These are phyloP conservation scores for Nylanderia fulva DNA, from an alignment of 1,140 invertebrate genomes.

Conservation along the genomic window DNA sequence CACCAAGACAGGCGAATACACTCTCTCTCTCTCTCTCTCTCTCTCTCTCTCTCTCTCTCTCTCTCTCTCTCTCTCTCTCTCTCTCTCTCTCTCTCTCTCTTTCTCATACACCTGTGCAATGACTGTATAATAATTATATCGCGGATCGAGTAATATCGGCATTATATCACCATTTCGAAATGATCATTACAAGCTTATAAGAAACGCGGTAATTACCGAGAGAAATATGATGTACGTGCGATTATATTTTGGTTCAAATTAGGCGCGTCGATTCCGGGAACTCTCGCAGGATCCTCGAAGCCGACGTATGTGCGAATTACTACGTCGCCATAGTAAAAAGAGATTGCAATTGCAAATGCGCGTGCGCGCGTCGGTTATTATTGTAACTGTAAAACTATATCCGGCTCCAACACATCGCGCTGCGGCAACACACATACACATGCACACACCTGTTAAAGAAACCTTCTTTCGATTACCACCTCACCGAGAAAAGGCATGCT, in stretches of 20 bases:
- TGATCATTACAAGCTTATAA: constrained; percentile 64
- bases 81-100: not conserved
- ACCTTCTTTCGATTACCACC: constrained; percentile 31
- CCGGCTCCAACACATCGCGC: not conserved
- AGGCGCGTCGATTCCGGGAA: constrained; percentile 9
- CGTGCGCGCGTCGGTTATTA: constrained; percentile 9
- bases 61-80: constrained; percentile 32
- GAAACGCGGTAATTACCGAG: constrained; percentile 29
- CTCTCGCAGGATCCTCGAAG: not conserved
- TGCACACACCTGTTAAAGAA: not conserved
- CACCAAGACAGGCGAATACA: constrained; percentile 31
- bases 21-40: constrained; percentile 19
- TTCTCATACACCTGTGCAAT: constrained; percentile 60
- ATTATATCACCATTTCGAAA: constrained; percentile 76
- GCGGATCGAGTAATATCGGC: constrained; percentile 51
- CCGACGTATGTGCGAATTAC: constrained; percentile 23
- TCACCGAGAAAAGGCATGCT: constrained; percentile 72
- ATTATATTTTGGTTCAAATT: constrained; percentile 65
- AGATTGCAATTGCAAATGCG: constrained; percentile 4
- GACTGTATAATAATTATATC: constrained; percentile 73
- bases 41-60: not conserved
- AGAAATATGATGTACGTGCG: constrained; percentile 46
- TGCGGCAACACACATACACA: not conserved
- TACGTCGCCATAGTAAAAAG: not conserved
- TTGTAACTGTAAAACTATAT: constrained; percentile 13